Evolutionary conservation across 2,888 invertebrate genomes (phyloP).

Genomic region (Drosophila koepferae): DNA sequence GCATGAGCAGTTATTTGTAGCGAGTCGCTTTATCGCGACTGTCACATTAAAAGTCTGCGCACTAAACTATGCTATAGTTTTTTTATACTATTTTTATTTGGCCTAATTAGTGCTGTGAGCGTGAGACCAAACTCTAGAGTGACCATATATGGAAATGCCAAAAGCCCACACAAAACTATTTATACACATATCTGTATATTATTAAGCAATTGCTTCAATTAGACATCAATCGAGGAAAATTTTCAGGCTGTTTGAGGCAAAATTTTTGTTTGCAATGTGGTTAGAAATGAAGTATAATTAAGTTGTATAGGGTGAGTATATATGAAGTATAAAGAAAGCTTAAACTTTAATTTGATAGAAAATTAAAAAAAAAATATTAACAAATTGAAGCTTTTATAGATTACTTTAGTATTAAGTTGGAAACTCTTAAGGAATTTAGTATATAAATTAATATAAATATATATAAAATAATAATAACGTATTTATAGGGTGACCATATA

Average conservation of each 20-base stretch:
- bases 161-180: background rate
- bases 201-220: background rate
- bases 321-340: no score
- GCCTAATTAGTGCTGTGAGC: conserved; percentile 26
- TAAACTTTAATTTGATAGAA: background rate
- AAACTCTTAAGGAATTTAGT: background rate
- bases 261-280: no score
- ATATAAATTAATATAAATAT: no score
- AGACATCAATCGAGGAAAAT: background rate
- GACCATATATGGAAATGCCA: background rate
- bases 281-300: no score
- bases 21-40: conserved; percentile 57
- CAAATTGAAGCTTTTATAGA: background rate
- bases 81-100: conserved; percentile 14
- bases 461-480: no score
- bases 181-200: background rate
- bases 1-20: conserved; percentile 48
- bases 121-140: conserved; percentile 4
- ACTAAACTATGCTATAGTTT: conserved; percentile 56
- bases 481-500: background rate
- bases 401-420: background rate
- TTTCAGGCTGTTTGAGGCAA: background rate
- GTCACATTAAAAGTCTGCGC: conserved; percentile 54
- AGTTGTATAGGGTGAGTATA: no score
- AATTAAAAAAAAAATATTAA: background rate